Conservation (phyloP, 1,140 invertebrate species). For the Drosophila asahinai region DNA sequence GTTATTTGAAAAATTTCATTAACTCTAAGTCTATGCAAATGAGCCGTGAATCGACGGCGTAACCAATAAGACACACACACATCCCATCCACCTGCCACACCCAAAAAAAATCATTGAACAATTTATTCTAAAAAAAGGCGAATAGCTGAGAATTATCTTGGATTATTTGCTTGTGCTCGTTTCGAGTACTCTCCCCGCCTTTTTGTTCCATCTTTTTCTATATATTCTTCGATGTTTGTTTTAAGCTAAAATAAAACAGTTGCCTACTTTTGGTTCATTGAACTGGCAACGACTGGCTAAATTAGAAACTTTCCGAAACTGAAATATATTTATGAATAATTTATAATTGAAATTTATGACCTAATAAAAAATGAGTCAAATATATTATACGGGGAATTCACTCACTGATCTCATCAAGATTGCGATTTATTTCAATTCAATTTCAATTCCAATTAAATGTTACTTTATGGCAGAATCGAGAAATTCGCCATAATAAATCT, state of each 20-base stretch:
- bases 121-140: conserved; percentile 26
- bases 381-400: conserved; percentile 25
- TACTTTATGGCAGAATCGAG: conserved; percentile 48
- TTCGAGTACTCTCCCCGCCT: conserved; percentile 33
- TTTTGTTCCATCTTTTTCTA: conserved; percentile 4
- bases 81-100: conserved; percentile 44
- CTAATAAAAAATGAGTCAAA: conserved; percentile 22
- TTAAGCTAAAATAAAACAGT: conserved; percentile 67
- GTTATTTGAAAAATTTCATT: conserved; percentile 48
- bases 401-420: conserved; percentile 40
- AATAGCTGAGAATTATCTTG: conserved; percentile 34
- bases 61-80: conserved; percentile 25
- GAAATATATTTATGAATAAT: conserved; percentile 37
- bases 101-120: conserved; percentile 48
- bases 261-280: conserved; percentile 82
- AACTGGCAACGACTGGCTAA: conserved; percentile 43
- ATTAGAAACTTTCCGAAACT: conserved; percentile 21
- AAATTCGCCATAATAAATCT: conserved; percentile 32
- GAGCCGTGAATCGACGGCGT: conserved; percentile 22
- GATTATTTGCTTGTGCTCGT: conserved; percentile 62
- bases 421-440: conserved; percentile 43
- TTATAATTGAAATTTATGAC: conserved; percentile 43
- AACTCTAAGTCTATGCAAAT: conserved; percentile 49
- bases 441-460: conserved; percentile 61
- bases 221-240: conserved; percentile 24